These are phyloP conservation scores for Raja brachyura DNA, from an alignment of 2,113 vertebrate genomes.

Conservation along the genomic window DNA sequence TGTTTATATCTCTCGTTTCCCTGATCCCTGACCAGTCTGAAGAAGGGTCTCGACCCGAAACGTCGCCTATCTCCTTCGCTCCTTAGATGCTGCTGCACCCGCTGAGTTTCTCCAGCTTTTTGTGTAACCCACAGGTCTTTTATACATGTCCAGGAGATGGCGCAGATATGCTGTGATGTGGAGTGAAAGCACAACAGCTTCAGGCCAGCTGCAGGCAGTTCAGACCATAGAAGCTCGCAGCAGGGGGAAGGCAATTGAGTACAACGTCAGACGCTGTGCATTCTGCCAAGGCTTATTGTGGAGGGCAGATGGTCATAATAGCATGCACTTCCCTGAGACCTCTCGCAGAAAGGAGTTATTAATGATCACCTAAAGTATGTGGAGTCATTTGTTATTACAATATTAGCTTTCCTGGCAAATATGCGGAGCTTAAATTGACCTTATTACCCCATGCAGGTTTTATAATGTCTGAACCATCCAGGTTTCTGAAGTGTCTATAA, in stretches of 20 bases:
- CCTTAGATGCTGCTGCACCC: no score
- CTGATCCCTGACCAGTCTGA: no score
- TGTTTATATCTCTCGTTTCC: no score
- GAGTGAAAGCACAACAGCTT: background rate
- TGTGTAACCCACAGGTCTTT: background rate
- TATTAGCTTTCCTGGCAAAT: background rate
- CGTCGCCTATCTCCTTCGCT: no score
- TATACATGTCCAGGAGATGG: background rate
- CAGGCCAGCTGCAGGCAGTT: background rate
- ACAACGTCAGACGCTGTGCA: background rate
- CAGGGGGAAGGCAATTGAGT: background rate
- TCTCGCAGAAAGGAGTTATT: background rate
- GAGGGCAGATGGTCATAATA: constrained; percentile 11
- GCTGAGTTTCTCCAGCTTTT: no score
- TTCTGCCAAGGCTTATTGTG: background rate
- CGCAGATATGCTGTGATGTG: background rate
- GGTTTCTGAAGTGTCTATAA: background rate
- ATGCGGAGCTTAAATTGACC: no score
- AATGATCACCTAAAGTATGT: background rate
- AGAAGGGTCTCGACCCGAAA: no score
- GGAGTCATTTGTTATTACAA: background rate
- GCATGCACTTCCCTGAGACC: no score
- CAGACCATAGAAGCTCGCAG: background rate
- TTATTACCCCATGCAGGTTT: background rate
- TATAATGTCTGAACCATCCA: background rate